Evolutionary conservation across 35 echinoderm and acorn worm species (phyloP).

Genomic region (Strongylocentrotus purpuratus): DNA sequence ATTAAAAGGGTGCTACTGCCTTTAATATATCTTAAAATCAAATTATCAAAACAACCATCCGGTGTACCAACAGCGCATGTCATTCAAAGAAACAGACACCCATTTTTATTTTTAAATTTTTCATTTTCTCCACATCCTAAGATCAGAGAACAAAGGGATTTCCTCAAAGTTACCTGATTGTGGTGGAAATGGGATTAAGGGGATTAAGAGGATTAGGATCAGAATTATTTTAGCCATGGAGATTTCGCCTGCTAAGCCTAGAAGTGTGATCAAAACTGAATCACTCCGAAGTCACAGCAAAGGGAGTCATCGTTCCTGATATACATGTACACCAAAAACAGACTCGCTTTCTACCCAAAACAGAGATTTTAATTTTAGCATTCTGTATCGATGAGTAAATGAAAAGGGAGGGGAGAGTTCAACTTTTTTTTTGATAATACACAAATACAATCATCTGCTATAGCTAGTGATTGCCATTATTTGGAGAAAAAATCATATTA

Average conservation of each 20-base stretch:
- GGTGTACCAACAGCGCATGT: background rate
- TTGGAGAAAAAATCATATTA: too few relatives aligned
- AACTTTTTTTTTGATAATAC: background rate
- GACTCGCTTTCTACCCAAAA: background rate
- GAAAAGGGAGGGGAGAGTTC: background rate
- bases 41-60: background rate
- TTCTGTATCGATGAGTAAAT: background rate
- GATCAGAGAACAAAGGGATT: conserved; percentile 11
- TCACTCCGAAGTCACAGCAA: background rate
- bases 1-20: background rate
- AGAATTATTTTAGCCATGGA: background rate
- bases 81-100: background rate
- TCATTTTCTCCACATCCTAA: background rate
- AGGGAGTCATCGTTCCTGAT: background rate
- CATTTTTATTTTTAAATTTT: background rate
- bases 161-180: conserved; percentile 17
- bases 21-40: background rate
- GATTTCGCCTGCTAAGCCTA: background rate
- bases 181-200: background rate
- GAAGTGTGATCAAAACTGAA: background rate
- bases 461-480: background rate
- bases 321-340: background rate
- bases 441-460: background rate
- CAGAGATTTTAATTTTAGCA: background rate
- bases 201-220: background rate